Base-by-base conservation (phyloP, 2,113 vertebrate species). In the Trichomycterus rosablanca region DNA sequence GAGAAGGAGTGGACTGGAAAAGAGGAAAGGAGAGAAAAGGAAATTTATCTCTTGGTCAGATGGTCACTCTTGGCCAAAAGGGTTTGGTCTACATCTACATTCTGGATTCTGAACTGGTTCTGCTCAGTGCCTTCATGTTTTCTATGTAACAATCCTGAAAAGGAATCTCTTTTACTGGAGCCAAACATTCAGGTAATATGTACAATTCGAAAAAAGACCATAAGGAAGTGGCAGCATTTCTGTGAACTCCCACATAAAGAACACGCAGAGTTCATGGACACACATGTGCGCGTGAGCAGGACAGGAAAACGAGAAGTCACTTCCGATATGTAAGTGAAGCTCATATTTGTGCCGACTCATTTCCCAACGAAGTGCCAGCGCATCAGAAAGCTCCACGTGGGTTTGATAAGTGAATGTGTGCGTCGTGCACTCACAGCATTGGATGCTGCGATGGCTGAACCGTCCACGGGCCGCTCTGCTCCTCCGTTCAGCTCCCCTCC, bases 1-100 rank as follows among this genome's bases (percentile, higher is more conserved):
- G 93, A 1, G 93, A 95, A 0, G 92, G 92, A 1, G 93, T 95
- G 2, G 93, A 94, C 93, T 95, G 78, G 59, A 19, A 54, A 10
- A 57, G 50, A 57, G 20, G 56, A 7, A 67, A 19, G 57, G 32
- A 10, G 4, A 34, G n/a, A 26, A 20, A 18, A 9, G 35, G 30
- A 23, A 18, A 10, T 3, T 7, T 5, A n/a, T n/a, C n/a, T n/a
- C n/a, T n/a, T n/a, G n/a, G n/a, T n/a, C n/a, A n/a, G n/a, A n/a
- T n/a, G n/a, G n/a, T n/a, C n/a, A n/a, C n/a, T n/a, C n/a, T n/a
- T n/a, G n/a, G n/a, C n/a, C n/a, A n/a, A n/a, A n/a, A n/a, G n/a
- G n/a, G n/a, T n/a, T n/a, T n/a, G n/a, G n/a, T n/a, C n/a, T n/a
- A n/a, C n/a, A n/a, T n/a, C n/a, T n/a, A n/a, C n/a, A n/a, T n/a